Conservation (phyloP, 2,113 vertebrate genomes). For the Athene cunicularia region DNA sequence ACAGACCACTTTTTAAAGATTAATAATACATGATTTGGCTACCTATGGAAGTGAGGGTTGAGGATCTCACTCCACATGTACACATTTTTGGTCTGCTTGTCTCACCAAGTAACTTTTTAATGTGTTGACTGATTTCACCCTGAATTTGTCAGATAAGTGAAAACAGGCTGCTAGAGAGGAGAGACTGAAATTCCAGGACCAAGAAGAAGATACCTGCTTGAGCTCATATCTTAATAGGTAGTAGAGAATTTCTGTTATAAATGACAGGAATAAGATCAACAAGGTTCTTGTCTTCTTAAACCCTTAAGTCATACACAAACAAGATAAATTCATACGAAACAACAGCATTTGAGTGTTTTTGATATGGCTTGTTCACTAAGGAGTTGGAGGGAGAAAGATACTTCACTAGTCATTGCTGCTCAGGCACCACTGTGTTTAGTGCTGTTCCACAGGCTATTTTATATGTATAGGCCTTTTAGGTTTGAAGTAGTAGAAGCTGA, state of each 20-base stretch:
- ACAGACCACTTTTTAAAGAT: not conserved
- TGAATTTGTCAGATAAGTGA: not conserved
- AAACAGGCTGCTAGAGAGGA: not conserved
- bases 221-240: not conserved
- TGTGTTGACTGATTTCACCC: not conserved
- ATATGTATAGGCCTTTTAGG: not conserved
- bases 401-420: not conserved
- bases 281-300: not conserved
- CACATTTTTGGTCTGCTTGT: not conserved
- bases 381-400: not conserved
- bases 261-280: not conserved
- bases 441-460: not conserved
- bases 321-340: not conserved
- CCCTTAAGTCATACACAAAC: not conserved
- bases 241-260: not conserved
- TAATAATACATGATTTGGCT: not conserved
- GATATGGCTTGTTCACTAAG: not conserved
- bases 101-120: not conserved
- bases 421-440: not conserved
- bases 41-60: not conserved
- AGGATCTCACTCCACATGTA: not conserved
- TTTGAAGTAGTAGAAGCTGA: not conserved
- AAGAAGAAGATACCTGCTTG: not conserved
- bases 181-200: not conserved
- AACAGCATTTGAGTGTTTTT: not conserved